Base-by-base conservation (phyloP, 2,113 vertebrate genomes). In the Trogon surrucura region DNA sequence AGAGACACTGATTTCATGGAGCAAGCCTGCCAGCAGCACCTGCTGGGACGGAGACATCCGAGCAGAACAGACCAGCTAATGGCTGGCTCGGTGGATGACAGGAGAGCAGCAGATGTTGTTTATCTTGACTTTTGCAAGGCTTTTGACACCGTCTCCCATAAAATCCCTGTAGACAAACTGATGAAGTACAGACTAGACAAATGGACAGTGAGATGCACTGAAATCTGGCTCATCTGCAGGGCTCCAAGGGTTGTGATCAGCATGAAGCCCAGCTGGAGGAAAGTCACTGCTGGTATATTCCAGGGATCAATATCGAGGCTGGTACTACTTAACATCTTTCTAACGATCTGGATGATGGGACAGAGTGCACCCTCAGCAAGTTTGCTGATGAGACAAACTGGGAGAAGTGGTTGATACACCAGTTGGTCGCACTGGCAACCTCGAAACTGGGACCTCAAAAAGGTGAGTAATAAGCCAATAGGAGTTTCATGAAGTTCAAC, bases 41-140 rank as follows among this genome's bases (percentile, higher is more conserved):
- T 90, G 83, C 83, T 93, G 69, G 23, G 60, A 86, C 44, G 62
- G 60, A 90, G 67, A 62, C 15, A 62, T 22, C 66, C 15, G 29
- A 58, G 71, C 48, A 80, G 70, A 82, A 53, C 41, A 93, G 36
- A 72, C 5, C 32, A 56, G 56, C 41, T 80, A 71, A 80, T n/a
- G 47, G 73, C 15, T 29, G 41, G 12, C 71, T 80, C 5, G 0
- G 32, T 51, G 41, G 45, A 21, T 83, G 72, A 86, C 77, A 80
- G 51, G 22, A 89, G 11, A 86, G 67, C 29, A 86, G 83, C 95
- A 87, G 91, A 74, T 89, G 81, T 48, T 89, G 80, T 81, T 95
- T 85, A 78, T 27, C 80, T 61, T 87, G 78, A 89, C 41, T 78
- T 87, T 50, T 78, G 11, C 51, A 81, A 89, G 36, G 51, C 32